phyloP scores from a whole-genome alignment of 1,140 invertebrate species.

The Dendroctonus valens region DNA sequence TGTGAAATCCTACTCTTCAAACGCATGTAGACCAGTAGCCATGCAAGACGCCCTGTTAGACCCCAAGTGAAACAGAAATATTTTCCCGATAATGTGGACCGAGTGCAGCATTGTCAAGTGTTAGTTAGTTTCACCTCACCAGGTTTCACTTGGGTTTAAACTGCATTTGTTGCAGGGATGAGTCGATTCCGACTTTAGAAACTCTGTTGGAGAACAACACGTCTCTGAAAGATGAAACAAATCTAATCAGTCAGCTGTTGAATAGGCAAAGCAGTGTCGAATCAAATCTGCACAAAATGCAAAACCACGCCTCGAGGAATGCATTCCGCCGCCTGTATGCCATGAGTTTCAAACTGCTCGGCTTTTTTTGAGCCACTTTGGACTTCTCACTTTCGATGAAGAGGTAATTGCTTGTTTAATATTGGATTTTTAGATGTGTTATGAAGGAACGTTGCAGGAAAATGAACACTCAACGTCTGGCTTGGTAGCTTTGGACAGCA shows the following conservation, averaged over 20 bases:
- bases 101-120: conserved; percentile 78
- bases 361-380: conserved; percentile 92
- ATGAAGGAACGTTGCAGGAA: conserved; percentile 18
- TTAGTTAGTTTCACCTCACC: conserved; percentile 44
- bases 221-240: conserved; percentile 54
- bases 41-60: conserved; percentile 66
- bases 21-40: conserved; percentile 76
- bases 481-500: conserved; percentile 77
- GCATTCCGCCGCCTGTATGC: conserved; percentile 73
- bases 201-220: conserved; percentile 57
- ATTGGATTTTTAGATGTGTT: neutral
- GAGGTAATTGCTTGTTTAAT: conserved; percentile 45
- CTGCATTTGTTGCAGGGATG: conserved; percentile 56
- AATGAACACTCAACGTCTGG: conserved; percentile 49
- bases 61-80: conserved; percentile 68
- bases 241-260: conserved; percentile 56
- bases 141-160: neutral
- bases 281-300: conserved; percentile 42
- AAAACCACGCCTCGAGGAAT: conserved; percentile 55
- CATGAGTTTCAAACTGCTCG: conserved; percentile 93
- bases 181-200: conserved; percentile 69
- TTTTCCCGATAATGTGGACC: conserved; percentile 81
- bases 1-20: conserved; percentile 65
- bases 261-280: conserved; percentile 53
- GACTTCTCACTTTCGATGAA: conserved; percentile 79